These are phyloP conservation scores for Rhizoglyphus robini DNA, from an alignment of 1,140 invertebrate genomes.

Conservation along the genomic window DNA sequence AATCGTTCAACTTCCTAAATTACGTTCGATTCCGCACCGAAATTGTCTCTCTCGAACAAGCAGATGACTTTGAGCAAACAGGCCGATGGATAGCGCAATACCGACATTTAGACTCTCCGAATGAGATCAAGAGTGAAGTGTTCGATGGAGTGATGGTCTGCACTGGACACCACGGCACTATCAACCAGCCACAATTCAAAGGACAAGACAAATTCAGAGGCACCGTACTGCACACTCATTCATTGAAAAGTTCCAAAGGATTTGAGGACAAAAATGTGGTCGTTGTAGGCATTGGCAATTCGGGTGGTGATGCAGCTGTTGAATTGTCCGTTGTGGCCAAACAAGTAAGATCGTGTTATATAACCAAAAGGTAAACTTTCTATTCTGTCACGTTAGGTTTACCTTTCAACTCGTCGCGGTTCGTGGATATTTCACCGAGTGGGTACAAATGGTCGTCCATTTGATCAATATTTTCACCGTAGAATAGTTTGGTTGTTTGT, in stretches of 20 bases:
- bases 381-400: too few relatives aligned
- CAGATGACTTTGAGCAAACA: slow-evolving; percentile 31
- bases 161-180: slow-evolving; percentile 30
- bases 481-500: slow-evolving; percentile 22
- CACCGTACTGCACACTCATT: not conserved
- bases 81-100: slow-evolving; percentile 35
- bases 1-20: slow-evolving; percentile 31
- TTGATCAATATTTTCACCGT: slow-evolving; percentile 27
- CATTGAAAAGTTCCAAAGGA: not conserved
- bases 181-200: slow-evolving; percentile 16
- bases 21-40: slow-evolving; percentile 33
- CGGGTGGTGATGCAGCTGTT: slow-evolving; percentile 41
- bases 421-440: slow-evolving; percentile 38
- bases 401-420: slow-evolving; percentile 37
- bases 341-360: slow-evolving; percentile 2
- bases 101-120: not conserved
- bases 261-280: slow-evolving; percentile 35
- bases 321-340: slow-evolving; percentile 30
- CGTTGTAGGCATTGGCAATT: slow-evolving; percentile 44
- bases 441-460: slow-evolving; percentile 31
- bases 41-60: slow-evolving; percentile 29
- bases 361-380: too few relatives aligned
- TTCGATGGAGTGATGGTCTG: slow-evolving; percentile 37
- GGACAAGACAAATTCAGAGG: slow-evolving; percentile 36
- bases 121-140: slow-evolving; percentile 23